Evolutionary conservation across 2,888 invertebrate genomes (phyloP), one percentile per base, ranked within the genome.

Genomic region (Tenthredo livida): DNA sequence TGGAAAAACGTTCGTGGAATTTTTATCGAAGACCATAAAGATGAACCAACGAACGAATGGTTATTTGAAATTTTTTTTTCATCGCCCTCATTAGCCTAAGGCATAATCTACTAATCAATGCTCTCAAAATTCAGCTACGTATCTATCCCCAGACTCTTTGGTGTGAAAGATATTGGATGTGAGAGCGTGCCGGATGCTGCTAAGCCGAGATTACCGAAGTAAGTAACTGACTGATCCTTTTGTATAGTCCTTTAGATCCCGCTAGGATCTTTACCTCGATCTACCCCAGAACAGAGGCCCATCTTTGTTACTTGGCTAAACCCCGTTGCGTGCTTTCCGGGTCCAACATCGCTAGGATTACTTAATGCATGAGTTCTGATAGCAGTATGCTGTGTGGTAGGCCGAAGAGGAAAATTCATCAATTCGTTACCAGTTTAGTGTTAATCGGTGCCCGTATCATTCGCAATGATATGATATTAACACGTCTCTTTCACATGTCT

Each of bases 171-270:
- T 58, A 80, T 80, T 17, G 37, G 58, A 58, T 37, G 61, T 80
- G 80, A 80, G 80, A 80, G 21, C 37, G 58, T 67, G 37, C 40
- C 21, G 84, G 58, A 73, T 84, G 58, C n/a, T 75, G 40, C 54
- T 84, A 75, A 84, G 84, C 73, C 84, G 15, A 65, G 84, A 54
- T 75, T 58, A 84, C 40, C 54, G 58, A 50, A 72, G 72, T 84
- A 84, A 84, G 84, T 84, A 75, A 72, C 72, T 72, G 33, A 58
- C 75, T 84, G 84, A 84, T 84, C 61, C 75, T 33, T 54, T 70
- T 61, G 33, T 58, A 65, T 58, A 78, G 58, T 78, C 58, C 50
- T 78, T 37, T 21, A 61, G 50, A 77, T 77, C 54, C 77, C 4
- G 54, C 77, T 54, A 15, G 33, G 77, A 50, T 77, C 54, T 77